phyloP scores from a whole-genome alignment of 2,888 invertebrate species.

The Aethes cnicana region DNA sequence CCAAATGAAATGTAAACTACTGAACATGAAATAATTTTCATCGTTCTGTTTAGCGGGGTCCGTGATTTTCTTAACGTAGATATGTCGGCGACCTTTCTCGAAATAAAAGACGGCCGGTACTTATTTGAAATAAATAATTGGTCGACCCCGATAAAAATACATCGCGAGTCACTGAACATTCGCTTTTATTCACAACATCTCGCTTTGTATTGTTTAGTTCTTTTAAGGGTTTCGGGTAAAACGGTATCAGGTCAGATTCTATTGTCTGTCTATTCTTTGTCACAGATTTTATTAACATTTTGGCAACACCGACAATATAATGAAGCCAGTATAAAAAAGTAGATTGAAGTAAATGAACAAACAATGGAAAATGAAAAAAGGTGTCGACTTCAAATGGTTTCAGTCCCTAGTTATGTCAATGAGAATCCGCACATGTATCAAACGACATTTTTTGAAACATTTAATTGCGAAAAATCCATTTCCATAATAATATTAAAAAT shows the following conservation, averaged over 20 bases:
- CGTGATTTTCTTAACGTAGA: constrained; percentile 13
- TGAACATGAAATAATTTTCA: neutral
- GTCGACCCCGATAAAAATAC: constrained; percentile 29
- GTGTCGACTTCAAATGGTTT: too few relatives aligned
- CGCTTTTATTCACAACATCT: constrained; percentile 23
- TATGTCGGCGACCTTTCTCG: constrained; percentile 16
- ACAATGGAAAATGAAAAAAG: neutral
- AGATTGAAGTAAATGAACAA: neutral
- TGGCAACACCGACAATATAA: neutral
- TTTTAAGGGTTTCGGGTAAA: constrained; percentile 20
- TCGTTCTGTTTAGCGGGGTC: neutral
- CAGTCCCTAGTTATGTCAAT: too few relatives aligned
- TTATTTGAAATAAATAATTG: constrained; percentile 30
- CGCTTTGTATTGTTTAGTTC: constrained; percentile 24
- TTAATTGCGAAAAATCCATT: too few relatives aligned
- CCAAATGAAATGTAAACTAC: neutral
- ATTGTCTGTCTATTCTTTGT: constrained; percentile 21
- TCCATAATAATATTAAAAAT: too few relatives aligned
- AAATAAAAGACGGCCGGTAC: constrained; percentile 16
- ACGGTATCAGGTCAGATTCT: constrained; percentile 16
- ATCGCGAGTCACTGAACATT: constrained; percentile 22
- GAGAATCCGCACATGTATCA: too few relatives aligned
- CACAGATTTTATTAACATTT: constrained; percentile 16
- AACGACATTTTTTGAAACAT: too few relatives aligned
- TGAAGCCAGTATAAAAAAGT: constrained; percentile 1